Conservation (phyloP, 2,113 vertebrate genomes). For the Melanerpes aurifrons region DNA sequence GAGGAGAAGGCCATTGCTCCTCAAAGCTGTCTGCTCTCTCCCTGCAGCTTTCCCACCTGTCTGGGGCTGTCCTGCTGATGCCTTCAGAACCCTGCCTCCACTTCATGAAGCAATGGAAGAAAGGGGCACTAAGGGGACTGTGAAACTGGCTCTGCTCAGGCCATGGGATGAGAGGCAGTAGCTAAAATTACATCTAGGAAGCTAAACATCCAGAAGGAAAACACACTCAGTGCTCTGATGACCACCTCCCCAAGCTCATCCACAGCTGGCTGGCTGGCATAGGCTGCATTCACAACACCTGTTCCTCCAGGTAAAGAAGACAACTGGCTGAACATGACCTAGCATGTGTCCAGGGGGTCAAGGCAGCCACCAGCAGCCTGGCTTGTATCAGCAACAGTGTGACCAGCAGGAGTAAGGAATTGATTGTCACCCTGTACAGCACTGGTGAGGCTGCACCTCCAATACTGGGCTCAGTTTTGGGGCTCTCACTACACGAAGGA, state of each 20-base stretch:
- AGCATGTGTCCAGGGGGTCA: no score
- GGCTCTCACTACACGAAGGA: no score
- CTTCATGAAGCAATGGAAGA: background rate
- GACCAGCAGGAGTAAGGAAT: no score
- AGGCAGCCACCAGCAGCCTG: no score
- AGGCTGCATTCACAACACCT: background rate
- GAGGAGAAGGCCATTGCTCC: background rate
- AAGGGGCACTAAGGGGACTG: background rate
- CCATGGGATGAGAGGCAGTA: accelerated
- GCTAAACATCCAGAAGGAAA: background rate
- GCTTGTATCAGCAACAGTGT: no score
- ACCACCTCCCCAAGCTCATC: background rate
- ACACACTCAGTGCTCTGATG: background rate
- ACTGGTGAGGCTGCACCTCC: no score
- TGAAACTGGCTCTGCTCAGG: background rate
- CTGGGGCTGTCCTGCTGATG: background rate
- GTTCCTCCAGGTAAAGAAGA: background rate
- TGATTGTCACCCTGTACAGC: no score
- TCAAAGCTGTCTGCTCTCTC: background rate
- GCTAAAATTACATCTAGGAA: background rate
- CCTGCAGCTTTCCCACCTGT: background rate
- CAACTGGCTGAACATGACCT: no score
- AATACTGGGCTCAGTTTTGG: no score
- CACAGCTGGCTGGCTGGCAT: background rate
- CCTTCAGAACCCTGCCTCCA: background rate